Evolutionary conservation across 2,797 vertebrate species (phyloP), one percentile per base, ranked within the genome.

Genomic region (Sebastes kiyomatsui): DNA sequence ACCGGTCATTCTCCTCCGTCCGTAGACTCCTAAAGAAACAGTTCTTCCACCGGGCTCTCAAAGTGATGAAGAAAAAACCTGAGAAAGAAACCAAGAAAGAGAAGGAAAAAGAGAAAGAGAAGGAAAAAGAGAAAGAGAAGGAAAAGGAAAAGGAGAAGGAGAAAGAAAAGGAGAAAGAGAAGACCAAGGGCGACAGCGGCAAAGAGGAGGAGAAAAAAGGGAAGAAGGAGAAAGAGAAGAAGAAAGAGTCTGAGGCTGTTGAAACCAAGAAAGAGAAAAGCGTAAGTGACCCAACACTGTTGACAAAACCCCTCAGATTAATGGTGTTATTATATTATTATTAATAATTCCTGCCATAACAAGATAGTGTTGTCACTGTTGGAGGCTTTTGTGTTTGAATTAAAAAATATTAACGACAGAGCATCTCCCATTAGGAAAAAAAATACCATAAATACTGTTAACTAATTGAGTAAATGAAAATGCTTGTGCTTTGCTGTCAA

Each of bases 11-110:
- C 14, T 77, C 23, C 33, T 38, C 28, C 1, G 4, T 59, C 64
- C 59, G 5, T 61, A 99, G 99, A 84, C 98, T 99, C 79, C 94
- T 99, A 65, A 99, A 99, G 94, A 99, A 99, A 82, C 98, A 99
- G 84, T 99, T 99, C 91, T 99, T 98, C 90, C 97, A 99, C 87
- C 97, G 98, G 67, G 98, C 98, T 6, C 92, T 99, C 76, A 99
- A 99, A 93, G 98, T 99, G 84, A 98, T 99, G 98, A 99, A 99
- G 95, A 98, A 99, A 95, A 99, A 99, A 77, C 96, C 97, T 1
- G 98, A 99, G 81, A 99, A 98, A 88, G 97, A 99, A 2, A 81
- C 85, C 28, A 99, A 98, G 94, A 98, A 97, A 72, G 97, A 98
- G 54, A 94, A 95, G 25, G 90, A 91, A 49, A 87, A 93, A 7